A percentile compares a stretch with the other conserved stretches of the same genome.
Conservation (phyloP, 2,113 vertebrate genomes). For the Ardeotis arabs region DNA sequence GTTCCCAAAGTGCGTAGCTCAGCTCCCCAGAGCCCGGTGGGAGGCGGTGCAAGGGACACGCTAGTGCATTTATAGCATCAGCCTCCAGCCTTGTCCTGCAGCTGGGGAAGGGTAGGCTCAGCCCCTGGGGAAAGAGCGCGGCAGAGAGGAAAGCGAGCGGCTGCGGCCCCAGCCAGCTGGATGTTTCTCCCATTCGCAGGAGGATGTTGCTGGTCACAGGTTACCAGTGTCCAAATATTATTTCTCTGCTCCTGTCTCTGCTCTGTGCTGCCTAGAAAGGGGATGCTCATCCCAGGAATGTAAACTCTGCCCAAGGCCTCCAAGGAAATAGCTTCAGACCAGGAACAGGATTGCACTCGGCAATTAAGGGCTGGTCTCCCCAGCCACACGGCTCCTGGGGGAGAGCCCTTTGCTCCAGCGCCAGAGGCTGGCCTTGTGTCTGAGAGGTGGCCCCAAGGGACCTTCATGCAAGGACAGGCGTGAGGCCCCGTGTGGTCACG, state of each 20-base stretch:
- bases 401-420: conserved; percentile 60
- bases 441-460: conserved; percentile 55
- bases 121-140: not conserved
- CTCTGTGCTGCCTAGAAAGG: conserved; percentile 62
- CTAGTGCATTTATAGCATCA: not conserved
- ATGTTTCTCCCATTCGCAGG: conserved; percentile 39
- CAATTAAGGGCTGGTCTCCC: conserved; percentile 51
- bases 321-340: conserved; percentile 56
- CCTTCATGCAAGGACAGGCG: conserved; percentile 63
- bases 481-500: conserved; percentile 27
- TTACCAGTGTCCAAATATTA: conserved; percentile 57
- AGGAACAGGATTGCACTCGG: conserved; percentile 14
- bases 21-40: not conserved
- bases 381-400: conserved; percentile 14
- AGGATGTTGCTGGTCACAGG: conserved; percentile 67
- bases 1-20: not conserved
- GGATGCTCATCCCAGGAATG: conserved; percentile 70
- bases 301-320: conserved; percentile 60
- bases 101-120: not conserved
- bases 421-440: conserved; percentile 55
- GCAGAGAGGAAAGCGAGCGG: not conserved
- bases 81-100: not conserved
- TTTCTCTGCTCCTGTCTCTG: conserved; percentile 57
- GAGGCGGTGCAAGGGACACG: not conserved
- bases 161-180: not conserved